Conservation (phyloP, 2,113 vertebrate genomes). For the Rhinopomastus cyanomelas region DNA sequence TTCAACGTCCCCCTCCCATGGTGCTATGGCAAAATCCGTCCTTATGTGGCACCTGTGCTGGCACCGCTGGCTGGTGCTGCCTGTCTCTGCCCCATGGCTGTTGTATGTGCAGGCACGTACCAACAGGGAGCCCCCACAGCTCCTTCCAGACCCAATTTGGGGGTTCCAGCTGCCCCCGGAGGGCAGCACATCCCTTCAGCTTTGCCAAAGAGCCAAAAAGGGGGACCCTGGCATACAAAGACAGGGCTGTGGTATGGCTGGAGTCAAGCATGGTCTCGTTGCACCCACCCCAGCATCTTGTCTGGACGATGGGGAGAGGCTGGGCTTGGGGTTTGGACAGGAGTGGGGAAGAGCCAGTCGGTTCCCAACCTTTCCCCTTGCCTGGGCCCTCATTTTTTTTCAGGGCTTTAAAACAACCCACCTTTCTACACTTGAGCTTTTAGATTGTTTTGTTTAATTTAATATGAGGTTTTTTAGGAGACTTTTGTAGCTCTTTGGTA, state of each 20-base stretch:
- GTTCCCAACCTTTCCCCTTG: not conserved
- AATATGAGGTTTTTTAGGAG: conserved; percentile 60
- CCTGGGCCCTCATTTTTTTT: not conserved
- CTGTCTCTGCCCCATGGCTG: not conserved
- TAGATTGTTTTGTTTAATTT: conserved; percentile 62
- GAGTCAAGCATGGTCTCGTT: not conserved
- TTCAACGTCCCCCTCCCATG: fast-evolving
- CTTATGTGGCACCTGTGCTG: fast-evolving
- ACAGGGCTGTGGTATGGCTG: fast-evolving
- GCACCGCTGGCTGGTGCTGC: conserved; percentile 29
- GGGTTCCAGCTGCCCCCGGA: not conserved
- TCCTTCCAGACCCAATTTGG: not conserved
- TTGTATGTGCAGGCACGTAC: not conserved
- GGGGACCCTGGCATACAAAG: not conserved
- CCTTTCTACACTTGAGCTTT: conserved; percentile 39
- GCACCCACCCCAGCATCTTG: not conserved
- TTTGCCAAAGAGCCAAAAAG: conserved; percentile 50
- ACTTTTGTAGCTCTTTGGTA: conserved; percentile 77
- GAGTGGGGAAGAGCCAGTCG: not conserved
- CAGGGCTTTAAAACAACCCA: not conserved
- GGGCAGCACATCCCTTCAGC: conserved; percentile 22
- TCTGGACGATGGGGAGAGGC: no score
- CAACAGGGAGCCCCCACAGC: not conserved
- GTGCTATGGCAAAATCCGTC: not conserved
- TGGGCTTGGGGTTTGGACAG: no score